phyloP scores from a whole-genome alignment of 2,113 vertebrate genomes.

The Tursiops truncatus region DNA sequence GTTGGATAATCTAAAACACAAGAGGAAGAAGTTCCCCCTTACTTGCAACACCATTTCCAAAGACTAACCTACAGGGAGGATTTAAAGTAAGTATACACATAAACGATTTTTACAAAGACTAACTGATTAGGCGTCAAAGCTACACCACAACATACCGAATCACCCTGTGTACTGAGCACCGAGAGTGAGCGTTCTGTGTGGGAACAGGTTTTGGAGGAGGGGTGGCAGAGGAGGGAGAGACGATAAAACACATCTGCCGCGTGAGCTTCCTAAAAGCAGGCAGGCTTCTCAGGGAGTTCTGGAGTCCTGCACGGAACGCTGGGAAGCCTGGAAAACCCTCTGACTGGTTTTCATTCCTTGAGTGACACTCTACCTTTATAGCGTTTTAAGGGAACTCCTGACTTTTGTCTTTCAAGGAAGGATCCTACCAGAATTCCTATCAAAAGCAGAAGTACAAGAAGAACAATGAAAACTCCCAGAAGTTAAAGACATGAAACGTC shows the following conservation, averaged over 20 bases:
- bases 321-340: conserved; percentile 30
- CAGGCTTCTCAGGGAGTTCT: conserved; percentile 36
- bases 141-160: not conserved
- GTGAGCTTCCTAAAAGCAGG: not conserved
- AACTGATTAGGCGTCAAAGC: conserved; percentile 55
- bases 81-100: conserved; percentile 19
- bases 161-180: not conserved
- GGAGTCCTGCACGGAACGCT: conserved; percentile 49
- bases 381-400: not conserved
- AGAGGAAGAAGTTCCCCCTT: conserved; percentile 42
- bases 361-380: not conserved
- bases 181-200: not conserved
- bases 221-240: not conserved
- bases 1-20: conserved; percentile 58
- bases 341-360: conserved; percentile 41
- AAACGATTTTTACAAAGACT: conserved; percentile 10
- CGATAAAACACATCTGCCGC: not conserved
- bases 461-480: not conserved
- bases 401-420: conserved; percentile 16
- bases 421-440: not conserved
- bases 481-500: not conserved
- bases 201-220: not conserved
- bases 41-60: conserved; percentile 36
- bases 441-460: not conserved
- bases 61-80: not conserved